Percentiles rank a stretch among this genome's conserved stretches.
Conservation (phyloP, 2,888 invertebrate genomes). For the Rhagophthalmus giganteus region DNA sequence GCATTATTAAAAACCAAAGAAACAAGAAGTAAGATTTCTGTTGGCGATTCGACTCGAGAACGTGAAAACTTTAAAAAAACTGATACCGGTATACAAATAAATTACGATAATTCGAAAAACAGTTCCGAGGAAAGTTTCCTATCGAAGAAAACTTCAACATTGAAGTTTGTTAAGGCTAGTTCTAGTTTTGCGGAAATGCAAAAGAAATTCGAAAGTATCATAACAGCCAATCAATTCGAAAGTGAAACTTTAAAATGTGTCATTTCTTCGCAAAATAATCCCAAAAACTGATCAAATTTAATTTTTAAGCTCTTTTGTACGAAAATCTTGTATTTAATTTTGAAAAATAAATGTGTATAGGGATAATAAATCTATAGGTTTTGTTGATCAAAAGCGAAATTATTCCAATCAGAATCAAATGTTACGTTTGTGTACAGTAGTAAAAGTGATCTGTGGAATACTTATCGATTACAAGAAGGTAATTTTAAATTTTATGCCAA, state of each 20-base stretch:
- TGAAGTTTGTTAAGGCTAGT: not conserved
- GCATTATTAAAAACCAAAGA: no score
- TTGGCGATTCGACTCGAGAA: no score
- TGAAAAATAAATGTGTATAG: no score
- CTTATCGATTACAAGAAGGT: not conserved
- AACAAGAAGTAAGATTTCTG: no score
- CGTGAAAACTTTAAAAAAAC: no score
- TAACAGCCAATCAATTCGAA: slow-evolving; percentile 11
- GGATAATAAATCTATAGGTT: no score
- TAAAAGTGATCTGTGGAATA: no score
- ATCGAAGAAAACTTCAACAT: not conserved
- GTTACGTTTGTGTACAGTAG: no score
- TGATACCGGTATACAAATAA: not conserved
- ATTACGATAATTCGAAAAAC: not conserved
- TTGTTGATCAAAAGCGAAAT: no score
- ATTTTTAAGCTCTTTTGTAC: no score
- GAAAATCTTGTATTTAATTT: no score
- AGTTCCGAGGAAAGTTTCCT: not conserved
- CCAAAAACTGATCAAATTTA: not conserved
- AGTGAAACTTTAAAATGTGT: slow-evolving; percentile 6
- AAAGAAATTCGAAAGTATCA: slow-evolving; percentile 17
- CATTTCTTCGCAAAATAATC: not conserved
- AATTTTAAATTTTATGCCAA: not conserved
- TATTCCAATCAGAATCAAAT: no score
- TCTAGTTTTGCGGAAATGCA: slow-evolving; percentile 6